Base-by-base conservation (phyloP, 2,113 vertebrate genomes). In the Lathamus discolor region DNA sequence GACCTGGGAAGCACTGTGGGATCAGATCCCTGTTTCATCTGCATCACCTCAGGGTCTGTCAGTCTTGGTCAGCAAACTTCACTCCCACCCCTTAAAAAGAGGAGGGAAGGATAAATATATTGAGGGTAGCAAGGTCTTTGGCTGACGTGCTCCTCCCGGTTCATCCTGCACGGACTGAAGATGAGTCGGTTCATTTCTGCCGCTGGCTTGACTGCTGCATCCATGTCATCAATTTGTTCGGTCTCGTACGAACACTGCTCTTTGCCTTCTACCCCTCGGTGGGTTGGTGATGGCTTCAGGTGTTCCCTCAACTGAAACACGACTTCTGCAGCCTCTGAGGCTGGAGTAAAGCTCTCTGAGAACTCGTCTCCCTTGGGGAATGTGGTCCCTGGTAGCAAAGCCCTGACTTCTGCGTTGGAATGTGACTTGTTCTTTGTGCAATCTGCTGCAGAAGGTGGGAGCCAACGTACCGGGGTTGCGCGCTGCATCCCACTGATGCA, bases 161-260 rank as follows among this genome's bases (percentile, higher is more conserved):
- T 41, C 44, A 17, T 35, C 25, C 31, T 27, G 61, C 19, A 0
- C 0, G 1, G 37, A 1, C 35, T 24, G 69, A 76, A 9, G 35
- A 28, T 23, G 67, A 52, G 43, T 29, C 25, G 7, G 49, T 55
- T 48, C 4, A 0, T 10, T 54, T 16, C 39, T 73, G 33, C 7
- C 24, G 13, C 55, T 37, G 77, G 6, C 35, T 46, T 49, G 64
- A 43, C 44, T 2, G 0, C 70, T 49, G n/a, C 4, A 5, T 22
- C 17, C 41, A 5, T 19, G 49, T 14, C 44, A 5, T n/a, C 35
- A 0, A 0, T 8, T 4, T 89, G 20, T 27, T 37, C 0, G 2
- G 12, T n/a, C 48, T 51, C 5, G 19, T 31, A 12, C 46, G 24
- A 44, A 14, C 3, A 0, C 37, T 11, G 33, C 28, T n/a, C 52